These are phyloP conservation scores for Pachypanchax playfairii DNA, from an alignment of 2,113 vertebrate species.

Conservation along the genomic window DNA sequence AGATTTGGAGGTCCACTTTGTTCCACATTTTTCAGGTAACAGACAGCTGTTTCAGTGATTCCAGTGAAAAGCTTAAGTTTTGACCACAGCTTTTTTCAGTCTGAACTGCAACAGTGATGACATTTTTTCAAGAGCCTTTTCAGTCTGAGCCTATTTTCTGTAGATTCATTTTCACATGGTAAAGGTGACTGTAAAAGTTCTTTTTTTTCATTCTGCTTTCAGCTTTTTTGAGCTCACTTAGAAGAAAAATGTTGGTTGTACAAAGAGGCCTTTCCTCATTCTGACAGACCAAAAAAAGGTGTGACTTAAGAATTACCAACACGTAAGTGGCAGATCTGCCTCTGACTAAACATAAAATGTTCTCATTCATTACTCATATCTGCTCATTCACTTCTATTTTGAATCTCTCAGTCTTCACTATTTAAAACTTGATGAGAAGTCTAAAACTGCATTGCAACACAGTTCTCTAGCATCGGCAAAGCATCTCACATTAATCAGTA, in stretches of 20 bases:
- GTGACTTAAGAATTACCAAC: constrained; percentile 12
- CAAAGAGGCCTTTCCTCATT: neutral
- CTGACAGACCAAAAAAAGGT: constrained; percentile 9
- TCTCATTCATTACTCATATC: constrained; percentile 8
- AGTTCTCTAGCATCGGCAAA: constrained; percentile 56
- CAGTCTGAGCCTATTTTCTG: constrained; percentile 22
- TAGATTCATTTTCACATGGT: constrained; percentile 20
- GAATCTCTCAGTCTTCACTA: constrained; percentile 40
- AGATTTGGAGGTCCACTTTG: constrained; percentile 70
- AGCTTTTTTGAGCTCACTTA: too few relatives aligned
- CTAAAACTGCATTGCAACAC: constrained; percentile 13
- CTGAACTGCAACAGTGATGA: neutral
- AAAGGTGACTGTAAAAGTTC: constrained; percentile 8
- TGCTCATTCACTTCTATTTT: constrained; percentile 29
- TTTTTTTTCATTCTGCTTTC: neutral
- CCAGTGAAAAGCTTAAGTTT: constrained; percentile 28
- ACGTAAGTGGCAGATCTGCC: constrained; percentile 10
- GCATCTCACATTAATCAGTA: constrained; percentile 50
- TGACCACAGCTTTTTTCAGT: constrained; percentile 34
- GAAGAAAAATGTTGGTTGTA: neutral
- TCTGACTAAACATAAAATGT: constrained; percentile 22
- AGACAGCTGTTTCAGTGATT: constrained; percentile 46
- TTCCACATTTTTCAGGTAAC: constrained; percentile 66
- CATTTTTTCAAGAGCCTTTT: constrained; percentile 18
- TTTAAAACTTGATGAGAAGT: constrained; percentile 34